Evolutionary conservation across 2,113 vertebrate genomes (phyloP).

Genomic region (Sinocyclocheilus anophthalmus): DNA sequence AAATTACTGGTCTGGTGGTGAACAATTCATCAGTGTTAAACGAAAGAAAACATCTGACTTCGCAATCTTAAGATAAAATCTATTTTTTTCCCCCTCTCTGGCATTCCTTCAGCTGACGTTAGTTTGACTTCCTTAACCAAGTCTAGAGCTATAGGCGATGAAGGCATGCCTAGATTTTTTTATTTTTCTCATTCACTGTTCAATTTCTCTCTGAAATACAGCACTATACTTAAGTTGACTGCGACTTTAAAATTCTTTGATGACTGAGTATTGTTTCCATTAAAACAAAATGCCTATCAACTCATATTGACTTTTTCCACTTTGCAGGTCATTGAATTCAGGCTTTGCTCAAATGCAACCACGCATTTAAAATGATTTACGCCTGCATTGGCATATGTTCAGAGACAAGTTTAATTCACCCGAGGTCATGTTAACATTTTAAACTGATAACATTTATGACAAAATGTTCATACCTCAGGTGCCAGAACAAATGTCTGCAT

Average conservation of each 20-base stretch:
- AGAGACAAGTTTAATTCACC: not conserved
- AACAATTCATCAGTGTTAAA: not conserved
- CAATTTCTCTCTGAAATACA: no score
- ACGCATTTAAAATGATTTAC: not conserved
- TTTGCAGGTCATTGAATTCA: not conserved
- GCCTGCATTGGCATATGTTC: not conserved
- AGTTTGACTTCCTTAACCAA: no score
- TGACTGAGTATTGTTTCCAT: no score
- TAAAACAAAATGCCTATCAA: not conserved
- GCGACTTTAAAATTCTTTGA: no score
- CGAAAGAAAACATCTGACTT: no score
- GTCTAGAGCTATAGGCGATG: no score
- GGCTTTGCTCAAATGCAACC: not conserved
- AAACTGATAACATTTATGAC: not conserved
- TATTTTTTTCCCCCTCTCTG: no score
- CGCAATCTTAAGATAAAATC: no score
- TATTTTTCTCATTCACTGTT: no score
- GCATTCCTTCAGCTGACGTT: no score
- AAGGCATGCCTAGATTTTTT: no score
- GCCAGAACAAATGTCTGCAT: constrained; percentile 98
- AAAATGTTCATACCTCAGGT: constrained; percentile 81
- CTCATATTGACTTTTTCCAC: not conserved
- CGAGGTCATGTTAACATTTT: not conserved
- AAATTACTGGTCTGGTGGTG: not conserved
- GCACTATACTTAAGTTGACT: no score